Evolutionary conservation across 64 coral and sea anemone genomes (phyloP), one percentile per base, ranked within the genome.

Genomic region (Montipora efflorescens): DNA sequence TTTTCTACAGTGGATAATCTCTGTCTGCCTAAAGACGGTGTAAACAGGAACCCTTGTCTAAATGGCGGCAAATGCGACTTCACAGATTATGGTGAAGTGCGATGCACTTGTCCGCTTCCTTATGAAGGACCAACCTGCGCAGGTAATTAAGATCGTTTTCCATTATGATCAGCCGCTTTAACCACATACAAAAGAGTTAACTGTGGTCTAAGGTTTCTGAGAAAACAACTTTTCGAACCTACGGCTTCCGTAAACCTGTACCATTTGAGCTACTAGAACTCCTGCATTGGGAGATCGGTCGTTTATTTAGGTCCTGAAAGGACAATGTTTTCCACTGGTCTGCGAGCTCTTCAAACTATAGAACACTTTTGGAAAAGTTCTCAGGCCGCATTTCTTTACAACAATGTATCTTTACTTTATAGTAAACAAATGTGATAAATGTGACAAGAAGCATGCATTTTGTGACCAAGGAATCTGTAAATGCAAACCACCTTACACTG

Each of bases 401-500:
- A 57, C 6, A 57, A 8, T 57, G 13, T 51, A 2, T 11, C 13
- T 75, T 57, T 79, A 47, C 7, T 58, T 90, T 45, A 3, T 16
- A 97, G 95, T 59, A 82, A 84, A 87, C 78, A 97, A 97, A 15
- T 97, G 92, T 36, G 84, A 92, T 46, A 94, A 77, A 68, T 97
- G 95, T 81, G 93, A 87, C 48, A 78, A 84, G 13, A 78, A 21
- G 66, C 57, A 97, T 7, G 92, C 84, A 55, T 88, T 78, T 64
- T 97, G 93, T 28, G 68, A 89, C 0, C 78, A 89, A 21, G 93
- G 93, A 16, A 45, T 84, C 5, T 97, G 95, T 19, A 94, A 88
- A 44, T 97, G 95, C 10, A 88, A 71, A 46, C 95, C 95, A 16
- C 87, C 74, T 0, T 97, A 90, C 28, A 75, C 21, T 1, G 92